Percentiles rank a stretch among this genome's conserved stretches.
Evolutionary conservation across 2,797 vertebrate species (phyloP).

Genomic region (Argentina silus): DNA sequence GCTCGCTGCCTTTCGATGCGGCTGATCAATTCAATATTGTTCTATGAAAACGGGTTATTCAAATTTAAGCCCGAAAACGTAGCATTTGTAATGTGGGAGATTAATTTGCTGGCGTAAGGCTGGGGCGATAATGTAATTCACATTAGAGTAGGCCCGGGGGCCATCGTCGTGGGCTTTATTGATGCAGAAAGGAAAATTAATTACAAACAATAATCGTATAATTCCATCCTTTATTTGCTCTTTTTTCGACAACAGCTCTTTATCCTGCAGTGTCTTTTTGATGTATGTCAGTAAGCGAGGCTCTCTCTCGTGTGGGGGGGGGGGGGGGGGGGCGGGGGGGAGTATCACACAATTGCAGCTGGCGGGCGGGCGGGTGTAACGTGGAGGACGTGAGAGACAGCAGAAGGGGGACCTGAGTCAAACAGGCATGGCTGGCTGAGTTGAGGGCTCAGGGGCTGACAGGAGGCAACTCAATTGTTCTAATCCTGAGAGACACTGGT

Average conservation of each 20-base stretch:
- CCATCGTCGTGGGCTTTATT: constrained; percentile 42
- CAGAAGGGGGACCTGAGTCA: not conserved
- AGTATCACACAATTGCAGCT: not conserved
- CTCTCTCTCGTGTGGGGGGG: not conserved
- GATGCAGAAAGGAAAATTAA: constrained; percentile 65
- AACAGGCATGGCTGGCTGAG: not conserved
- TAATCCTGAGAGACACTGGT: not conserved
- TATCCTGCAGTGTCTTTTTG: constrained; percentile 52
- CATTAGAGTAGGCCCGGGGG: constrained; percentile 61
- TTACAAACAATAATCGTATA: constrained; percentile 71
- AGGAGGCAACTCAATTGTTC: not conserved
- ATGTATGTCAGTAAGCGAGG: constrained; percentile 55
- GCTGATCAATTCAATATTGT: constrained; percentile 67
- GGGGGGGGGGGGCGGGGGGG: not conserved
- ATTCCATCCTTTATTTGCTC: constrained; percentile 61
- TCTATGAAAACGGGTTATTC: constrained; percentile 55
- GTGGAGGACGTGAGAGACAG: not conserved
- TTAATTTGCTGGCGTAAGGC: constrained; percentile 54
- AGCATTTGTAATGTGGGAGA: constrained; percentile 52
- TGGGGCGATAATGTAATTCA: constrained; percentile 63
- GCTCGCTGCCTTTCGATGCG: constrained; percentile 44
- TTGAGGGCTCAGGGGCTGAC: not conserved
- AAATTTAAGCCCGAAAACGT: constrained; percentile 44
- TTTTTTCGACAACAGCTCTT: constrained; percentile 45
- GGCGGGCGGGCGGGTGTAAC: not conserved